A percentile compares a stretch with the other conserved stretches of the same genome.
Conservation (phyloP, 2,113 vertebrate species). For the Eclectus roratus region DNA sequence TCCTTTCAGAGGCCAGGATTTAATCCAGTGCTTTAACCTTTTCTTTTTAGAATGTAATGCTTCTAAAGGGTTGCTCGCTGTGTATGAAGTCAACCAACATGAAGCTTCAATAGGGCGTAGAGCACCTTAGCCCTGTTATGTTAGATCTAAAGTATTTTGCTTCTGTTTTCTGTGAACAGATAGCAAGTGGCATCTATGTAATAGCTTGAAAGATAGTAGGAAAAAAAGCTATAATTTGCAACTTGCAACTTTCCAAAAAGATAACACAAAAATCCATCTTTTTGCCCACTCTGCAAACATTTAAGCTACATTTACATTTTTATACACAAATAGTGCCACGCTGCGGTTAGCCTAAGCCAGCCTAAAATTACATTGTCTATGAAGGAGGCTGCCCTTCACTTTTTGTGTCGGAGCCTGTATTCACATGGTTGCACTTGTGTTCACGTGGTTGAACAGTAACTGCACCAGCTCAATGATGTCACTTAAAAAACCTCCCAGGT, state of each 20-base stretch:
- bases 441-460: background rate
- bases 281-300: background rate
- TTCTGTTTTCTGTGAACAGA: background rate
- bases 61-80: background rate
- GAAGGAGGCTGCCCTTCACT: background rate
- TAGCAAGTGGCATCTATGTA: background rate
- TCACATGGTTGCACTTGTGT: background rate
- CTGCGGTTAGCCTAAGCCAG: background rate
- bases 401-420: background rate
- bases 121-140: background rate
- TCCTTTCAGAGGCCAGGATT: background rate
- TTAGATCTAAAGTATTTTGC: background rate
- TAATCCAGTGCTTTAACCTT: background rate
- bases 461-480: constrained; percentile 5
- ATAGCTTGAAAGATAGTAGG: background rate
- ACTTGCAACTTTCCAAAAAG: background rate
- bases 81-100: background rate
- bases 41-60: background rate
- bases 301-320: background rate
- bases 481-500: background rate
- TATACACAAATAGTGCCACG: background rate
- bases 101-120: background rate
- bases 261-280: background rate
- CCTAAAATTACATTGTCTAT: background rate
- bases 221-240: background rate